Percentiles rank a stretch among this genome's conserved stretches.
Conservation (phyloP, 1,140 invertebrate genomes). For the Thalassaphorura encarpata region DNA sequence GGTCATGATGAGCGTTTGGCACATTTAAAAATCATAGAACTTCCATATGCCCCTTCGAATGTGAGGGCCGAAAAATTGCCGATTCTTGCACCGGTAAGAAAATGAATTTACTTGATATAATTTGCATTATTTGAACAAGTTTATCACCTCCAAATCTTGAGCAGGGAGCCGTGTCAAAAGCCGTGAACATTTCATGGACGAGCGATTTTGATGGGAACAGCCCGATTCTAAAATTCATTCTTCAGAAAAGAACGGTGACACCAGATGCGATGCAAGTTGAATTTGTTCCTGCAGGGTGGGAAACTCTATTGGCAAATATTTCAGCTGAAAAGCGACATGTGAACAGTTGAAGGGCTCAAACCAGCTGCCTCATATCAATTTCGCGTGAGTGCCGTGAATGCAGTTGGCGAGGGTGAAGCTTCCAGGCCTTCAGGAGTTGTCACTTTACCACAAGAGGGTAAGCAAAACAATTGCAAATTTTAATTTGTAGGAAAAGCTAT, state of each 20-base stretch:
- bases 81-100: slow-evolving; percentile 37
- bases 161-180: slow-evolving; percentile 31
- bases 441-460: slow-evolving; percentile 86
- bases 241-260: slow-evolving; percentile 73
- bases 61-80: slow-evolving; percentile 57
- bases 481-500: neutral
- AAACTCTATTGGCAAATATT: slow-evolving; percentile 76
- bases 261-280: slow-evolving; percentile 52
- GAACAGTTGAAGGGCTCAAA: slow-evolving; percentile 65
- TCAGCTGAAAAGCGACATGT: slow-evolving; percentile 66
- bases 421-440: slow-evolving; percentile 79
- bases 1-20: slow-evolving; percentile 85
- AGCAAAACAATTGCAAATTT: slow-evolving; percentile 39
- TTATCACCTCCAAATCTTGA: neutral
- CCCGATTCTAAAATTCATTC: slow-evolving; percentile 82
- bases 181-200: slow-evolving; percentile 86
- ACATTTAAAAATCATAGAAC: slow-evolving; percentile 75
- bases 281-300: slow-evolving; percentile 48
- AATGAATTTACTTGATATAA: slow-evolving; percentile 42
- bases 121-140: slow-evolving; percentile 37
- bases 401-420: slow-evolving; percentile 82
- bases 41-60: slow-evolving; percentile 83
- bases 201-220: slow-evolving; percentile 95
- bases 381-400: slow-evolving; percentile 87
- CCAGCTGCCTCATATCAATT: slow-evolving; percentile 94